These are phyloP conservation scores for Phylloscopus collybita DNA, from an alignment of 2,797 vertebrate genomes.

Conservation along the genomic window DNA sequence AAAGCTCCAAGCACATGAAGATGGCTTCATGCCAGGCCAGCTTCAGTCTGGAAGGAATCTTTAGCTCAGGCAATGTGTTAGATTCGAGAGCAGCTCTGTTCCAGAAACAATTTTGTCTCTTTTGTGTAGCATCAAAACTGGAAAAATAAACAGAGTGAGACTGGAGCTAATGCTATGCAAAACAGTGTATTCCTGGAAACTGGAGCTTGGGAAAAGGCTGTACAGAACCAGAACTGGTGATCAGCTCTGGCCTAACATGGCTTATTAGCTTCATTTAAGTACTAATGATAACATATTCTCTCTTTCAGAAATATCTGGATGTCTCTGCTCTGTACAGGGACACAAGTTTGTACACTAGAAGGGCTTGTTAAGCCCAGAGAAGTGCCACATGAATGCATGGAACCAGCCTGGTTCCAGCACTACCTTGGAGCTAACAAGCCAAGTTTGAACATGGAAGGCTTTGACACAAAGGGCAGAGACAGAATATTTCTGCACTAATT, in stretches of 20 bases:
- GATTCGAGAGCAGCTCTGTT: not conserved
- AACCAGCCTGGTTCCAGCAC: not conserved
- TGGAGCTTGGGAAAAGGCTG: not conserved
- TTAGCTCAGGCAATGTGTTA: not conserved
- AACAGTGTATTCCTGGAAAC: not conserved
- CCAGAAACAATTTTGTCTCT: slow-evolving; percentile 36
- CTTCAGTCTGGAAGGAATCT: not conserved
- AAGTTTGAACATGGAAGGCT: not conserved
- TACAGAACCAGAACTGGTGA: not conserved
- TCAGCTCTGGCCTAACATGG: not conserved
- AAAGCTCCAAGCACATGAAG: not conserved
- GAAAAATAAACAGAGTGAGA: slow-evolving; percentile 3
- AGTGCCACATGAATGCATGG: not conserved
- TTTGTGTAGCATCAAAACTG: not conserved
- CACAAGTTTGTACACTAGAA: not conserved
- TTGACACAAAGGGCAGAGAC: not conserved
- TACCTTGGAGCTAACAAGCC: not conserved
- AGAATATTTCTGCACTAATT: not conserved
- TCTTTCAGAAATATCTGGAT: slow-evolving; percentile 16
- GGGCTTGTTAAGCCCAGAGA: not conserved
- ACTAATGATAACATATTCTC: not conserved
- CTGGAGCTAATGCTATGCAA: not conserved
- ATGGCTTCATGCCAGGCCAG: slow-evolving; percentile 11
- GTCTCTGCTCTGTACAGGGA: not conserved
- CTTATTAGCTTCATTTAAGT: not conserved